These are phyloP conservation scores for Acromyrmex heyeri DNA, from an alignment of 1,140 invertebrate genomes.

Conservation along the genomic window DNA sequence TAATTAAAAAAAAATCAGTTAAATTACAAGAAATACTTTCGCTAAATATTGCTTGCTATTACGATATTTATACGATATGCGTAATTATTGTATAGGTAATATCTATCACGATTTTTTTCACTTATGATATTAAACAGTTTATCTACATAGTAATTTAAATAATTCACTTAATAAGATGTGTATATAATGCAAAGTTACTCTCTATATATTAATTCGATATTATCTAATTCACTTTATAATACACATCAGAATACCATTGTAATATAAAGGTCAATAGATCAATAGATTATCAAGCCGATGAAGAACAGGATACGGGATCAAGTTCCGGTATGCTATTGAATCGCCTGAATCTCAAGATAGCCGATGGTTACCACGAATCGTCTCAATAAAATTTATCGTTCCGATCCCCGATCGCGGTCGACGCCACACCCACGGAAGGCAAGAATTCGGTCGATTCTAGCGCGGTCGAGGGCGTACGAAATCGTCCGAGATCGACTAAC, in stretches of 20 bases:
- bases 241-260: neutral
- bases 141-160: neutral
- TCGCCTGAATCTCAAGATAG: slow-evolving; percentile 48
- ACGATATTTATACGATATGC: too few species aligned
- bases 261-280: neutral
- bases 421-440: slow-evolving; percentile 47
- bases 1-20: slow-evolving; percentile 1
- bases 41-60: neutral
- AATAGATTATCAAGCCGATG: slow-evolving; percentile 11
- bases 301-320: slow-evolving; percentile 21
- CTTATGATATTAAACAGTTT: neutral
- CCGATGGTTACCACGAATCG: slow-evolving; percentile 47
- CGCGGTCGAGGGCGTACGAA: slow-evolving; percentile 14
- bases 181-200: neutral
- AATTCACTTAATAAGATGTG: neutral
- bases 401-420: slow-evolving; percentile 24
- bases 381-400: slow-evolving; percentile 65
- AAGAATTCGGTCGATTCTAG: slow-evolving; percentile 66
- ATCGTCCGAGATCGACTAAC: neutral
- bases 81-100: too few species aligned
- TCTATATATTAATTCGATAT: neutral
- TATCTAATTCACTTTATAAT: neutral
- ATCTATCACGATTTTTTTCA: neutral
- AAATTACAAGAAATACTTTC: neutral
- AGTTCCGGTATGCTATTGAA: slow-evolving; percentile 26